Base-by-base conservation (phyloP, 2,113 vertebrate species). In the Panthera tigris region DNA sequence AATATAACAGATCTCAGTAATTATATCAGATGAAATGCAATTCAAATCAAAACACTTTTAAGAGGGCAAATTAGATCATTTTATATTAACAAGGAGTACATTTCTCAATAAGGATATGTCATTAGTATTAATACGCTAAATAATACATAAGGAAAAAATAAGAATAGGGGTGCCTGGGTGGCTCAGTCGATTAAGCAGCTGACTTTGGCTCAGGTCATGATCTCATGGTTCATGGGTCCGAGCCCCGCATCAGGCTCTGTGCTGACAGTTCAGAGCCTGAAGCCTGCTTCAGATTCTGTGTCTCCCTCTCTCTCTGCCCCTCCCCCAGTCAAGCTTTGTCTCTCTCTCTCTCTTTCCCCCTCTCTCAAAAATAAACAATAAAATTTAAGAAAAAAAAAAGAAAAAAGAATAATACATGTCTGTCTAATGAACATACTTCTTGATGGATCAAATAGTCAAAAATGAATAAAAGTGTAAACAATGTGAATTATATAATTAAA, bases 11-110 rank as follows among this genome's bases (percentile, higher is more conserved):
- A 69, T 80, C 18, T 78, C 79, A 89, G 55, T 76, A 82, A 78
- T 94, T 97, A 89, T 29, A 82, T 92, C 23, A 71, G 36, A 79
- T 65, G 27, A 65, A 55, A 57, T 31, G 71, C 86, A 95, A 90
- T 69, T 76, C 74, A 92, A 97, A 61, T 96, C n/a, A 90, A 89
- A 97, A 76, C 55, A 92, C 29, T 76, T 95, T 79, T 83, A 84
- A 87, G 12, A 69, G 55, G 25, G 7, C 7, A 96, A 91, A 91
- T 74, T 69, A 91, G 15, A 21, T 93, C 69, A 93, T 84, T 82
- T 81, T 91, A 6, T 39, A 39, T 76, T 48, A 90, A 74, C 76
- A 81, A 80, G 90, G 55, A 82, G 12, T 89, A 61, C 6, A 52
- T 69, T 80, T 95, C n/a, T 48, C 71, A 88, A 55, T 88, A 83